These are phyloP conservation scores for Drosophila nannoptera DNA, from an alignment of 1,140 invertebrate genomes.

Conservation along the genomic window DNA sequence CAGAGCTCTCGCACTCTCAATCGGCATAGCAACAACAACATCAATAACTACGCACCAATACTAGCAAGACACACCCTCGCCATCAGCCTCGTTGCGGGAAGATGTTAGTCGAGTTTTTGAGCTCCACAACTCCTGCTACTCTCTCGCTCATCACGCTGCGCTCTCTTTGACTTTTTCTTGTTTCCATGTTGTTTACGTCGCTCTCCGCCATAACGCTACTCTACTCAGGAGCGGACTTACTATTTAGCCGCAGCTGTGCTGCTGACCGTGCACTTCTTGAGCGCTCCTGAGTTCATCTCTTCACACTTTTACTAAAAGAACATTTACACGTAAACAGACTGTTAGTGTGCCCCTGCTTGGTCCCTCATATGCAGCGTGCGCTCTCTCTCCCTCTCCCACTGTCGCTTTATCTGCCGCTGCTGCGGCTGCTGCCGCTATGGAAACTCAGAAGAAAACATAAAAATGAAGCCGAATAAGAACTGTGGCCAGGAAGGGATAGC, in stretches of 20 bases:
- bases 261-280: not conserved
- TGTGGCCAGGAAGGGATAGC: conserved; percentile 31
- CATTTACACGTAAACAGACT: conserved; percentile 18
- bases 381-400: conserved; percentile 6
- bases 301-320: conserved; percentile 45
- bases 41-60: conserved; percentile 1
- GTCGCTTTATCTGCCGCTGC: not conserved
- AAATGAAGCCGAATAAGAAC: conserved; percentile 52
- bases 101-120: conserved; percentile 37
- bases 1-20: conserved; percentile 15
- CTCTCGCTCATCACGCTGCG: not conserved
- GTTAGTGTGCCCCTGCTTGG: conserved; percentile 24
- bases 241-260: not conserved
- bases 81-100: conserved; percentile 15
- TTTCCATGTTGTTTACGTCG: conserved; percentile 29
- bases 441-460: conserved; percentile 24
- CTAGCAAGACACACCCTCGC: conserved; percentile 38
- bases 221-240: conserved; percentile 20
- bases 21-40: conserved; percentile 8
- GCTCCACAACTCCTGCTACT: conserved; percentile 10
- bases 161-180: conserved; percentile 23
- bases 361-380: conserved; percentile 26
- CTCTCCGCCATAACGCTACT: conserved; percentile 1
- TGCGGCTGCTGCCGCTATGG: not conserved
- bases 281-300: conserved; percentile 19